phyloP scores from a whole-genome alignment of 2,888 invertebrate genomes.

The Bugulina stolonifera region DNA sequence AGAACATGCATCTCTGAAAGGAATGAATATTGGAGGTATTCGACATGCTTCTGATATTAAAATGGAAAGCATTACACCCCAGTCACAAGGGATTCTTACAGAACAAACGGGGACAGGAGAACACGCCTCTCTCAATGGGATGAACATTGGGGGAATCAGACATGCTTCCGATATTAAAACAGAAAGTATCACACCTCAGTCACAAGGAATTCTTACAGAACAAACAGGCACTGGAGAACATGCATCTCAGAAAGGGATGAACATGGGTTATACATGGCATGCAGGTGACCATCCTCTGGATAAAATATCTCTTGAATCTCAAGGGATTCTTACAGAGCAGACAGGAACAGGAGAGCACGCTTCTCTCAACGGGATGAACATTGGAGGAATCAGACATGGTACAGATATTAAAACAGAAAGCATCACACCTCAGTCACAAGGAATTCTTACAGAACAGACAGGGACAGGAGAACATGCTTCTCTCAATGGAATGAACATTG shows the following conservation, averaged over 20 bases:
- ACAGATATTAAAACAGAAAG: neutral
- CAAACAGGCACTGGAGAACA: conserved; percentile 14
- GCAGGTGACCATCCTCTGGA: neutral
- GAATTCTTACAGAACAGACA: neutral
- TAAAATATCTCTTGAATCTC: neutral
- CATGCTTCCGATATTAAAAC: conserved; percentile 22
- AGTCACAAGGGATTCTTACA: neutral
- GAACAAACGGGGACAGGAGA: conserved; percentile 1
- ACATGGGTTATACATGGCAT: neutral
- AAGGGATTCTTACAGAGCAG: neutral
- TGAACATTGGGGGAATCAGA: conserved; percentile 1
- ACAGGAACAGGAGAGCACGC: conserved; percentile 9
- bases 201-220: neutral
- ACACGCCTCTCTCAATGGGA: conserved; percentile 5
- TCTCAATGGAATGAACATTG: conserved; percentile 7
- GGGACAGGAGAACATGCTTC: conserved; percentile 7
- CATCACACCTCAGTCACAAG: neutral
- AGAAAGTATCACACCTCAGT: neutral
- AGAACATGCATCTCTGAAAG: conserved; percentile 6
- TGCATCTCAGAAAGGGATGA: conserved; percentile 16
- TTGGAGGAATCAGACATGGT: neutral
- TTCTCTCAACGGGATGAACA: conserved; percentile 3
- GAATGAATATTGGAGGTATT: conserved; percentile 4
- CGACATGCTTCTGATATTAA: conserved; percentile 10
- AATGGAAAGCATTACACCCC: neutral